Conservation (phyloP, 92 coral and sea anemone genomes). For the Umimayanthus chanpuru region DNA sequence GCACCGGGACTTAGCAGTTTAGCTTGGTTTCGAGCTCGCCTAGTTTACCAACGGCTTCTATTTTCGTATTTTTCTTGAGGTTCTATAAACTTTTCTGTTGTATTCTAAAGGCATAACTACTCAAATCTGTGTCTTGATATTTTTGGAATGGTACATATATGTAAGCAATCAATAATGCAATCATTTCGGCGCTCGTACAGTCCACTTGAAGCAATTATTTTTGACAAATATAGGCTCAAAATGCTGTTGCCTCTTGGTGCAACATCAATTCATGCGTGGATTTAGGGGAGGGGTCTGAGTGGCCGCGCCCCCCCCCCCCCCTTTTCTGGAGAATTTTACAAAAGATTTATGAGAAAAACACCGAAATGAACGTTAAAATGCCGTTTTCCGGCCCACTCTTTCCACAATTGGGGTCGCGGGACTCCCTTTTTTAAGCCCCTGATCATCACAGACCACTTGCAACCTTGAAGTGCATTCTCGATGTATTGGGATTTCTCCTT, state of each 20-base stretch:
- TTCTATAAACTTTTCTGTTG: constrained; percentile 48
- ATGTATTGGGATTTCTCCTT: constrained; percentile 46
- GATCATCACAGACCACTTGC: constrained; percentile 64
- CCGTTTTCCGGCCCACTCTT: too few relatives aligned
- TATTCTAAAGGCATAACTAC: constrained; percentile 60
- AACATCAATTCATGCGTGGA: too few relatives aligned
- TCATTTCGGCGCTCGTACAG: constrained; percentile 47
- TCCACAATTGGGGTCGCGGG: too few relatives aligned
- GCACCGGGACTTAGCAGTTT: too few relatives aligned
- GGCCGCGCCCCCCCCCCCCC: too few relatives aligned
- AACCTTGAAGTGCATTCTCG: constrained; percentile 61
- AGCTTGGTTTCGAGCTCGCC: too few relatives aligned
- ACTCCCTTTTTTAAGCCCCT: too few relatives aligned
- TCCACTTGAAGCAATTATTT: constrained; percentile 26
- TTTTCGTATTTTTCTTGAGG: constrained; percentile 46
- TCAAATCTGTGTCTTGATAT: constrained; percentile 65
- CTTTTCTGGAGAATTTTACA: too few relatives aligned
- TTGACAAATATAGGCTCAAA: constrained; percentile 51
- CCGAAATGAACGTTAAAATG: too few relatives aligned
- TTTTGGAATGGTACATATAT: constrained; percentile 65
- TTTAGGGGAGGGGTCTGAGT: too few relatives aligned
- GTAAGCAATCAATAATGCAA: constrained; percentile 57
- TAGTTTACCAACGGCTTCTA: too few relatives aligned
- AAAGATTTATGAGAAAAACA: too few relatives aligned
- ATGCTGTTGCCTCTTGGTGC: constrained; percentile 68